Percentiles rank a stretch among this genome's conserved stretches.
These are phyloP conservation scores for Spatula versicolor DNA, from an alignment of 2,797 vertebrate genomes.

Conservation along the genomic window DNA sequence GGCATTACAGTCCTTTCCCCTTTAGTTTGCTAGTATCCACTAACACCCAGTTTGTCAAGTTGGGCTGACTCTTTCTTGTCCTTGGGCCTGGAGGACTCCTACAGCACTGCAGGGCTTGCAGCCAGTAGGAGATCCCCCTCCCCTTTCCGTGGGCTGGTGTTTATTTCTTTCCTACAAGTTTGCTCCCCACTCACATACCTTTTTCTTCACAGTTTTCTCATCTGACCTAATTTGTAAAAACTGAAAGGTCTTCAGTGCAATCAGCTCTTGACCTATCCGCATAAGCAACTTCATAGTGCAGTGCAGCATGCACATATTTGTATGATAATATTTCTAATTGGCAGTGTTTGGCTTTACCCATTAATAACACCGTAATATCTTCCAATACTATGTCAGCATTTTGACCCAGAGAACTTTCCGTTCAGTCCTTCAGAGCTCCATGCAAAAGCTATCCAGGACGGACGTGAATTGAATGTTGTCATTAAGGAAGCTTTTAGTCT, in stretches of 20 bases:
- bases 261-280: background rate
- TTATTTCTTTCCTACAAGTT: conserved; percentile 40
- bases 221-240: conserved; percentile 23
- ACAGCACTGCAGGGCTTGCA: background rate
- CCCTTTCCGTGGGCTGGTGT: background rate
- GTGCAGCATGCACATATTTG: background rate
- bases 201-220: conserved; percentile 32
- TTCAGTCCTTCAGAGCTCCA: background rate
- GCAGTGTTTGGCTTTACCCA: background rate
- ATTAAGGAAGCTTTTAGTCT: background rate
- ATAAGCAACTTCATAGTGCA: background rate
- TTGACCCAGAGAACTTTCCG: background rate
- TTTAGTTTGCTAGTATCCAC: conserved; percentile 30
- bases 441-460: background rate
- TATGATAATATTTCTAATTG: background rate
- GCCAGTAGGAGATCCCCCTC: conserved; percentile 31
- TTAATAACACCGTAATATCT: background rate
- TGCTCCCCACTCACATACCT: background rate
- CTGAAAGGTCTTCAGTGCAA: background rate
- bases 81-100: conserved; percentile 16
- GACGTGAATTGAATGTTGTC: background rate
- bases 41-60: conserved; percentile 56
- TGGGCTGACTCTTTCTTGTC: conserved; percentile 49
- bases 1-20: conserved; percentile 8
- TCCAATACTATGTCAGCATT: background rate